phyloP scores from a whole-genome alignment of 2,113 vertebrate species.

The Dinomys branickii region DNA sequence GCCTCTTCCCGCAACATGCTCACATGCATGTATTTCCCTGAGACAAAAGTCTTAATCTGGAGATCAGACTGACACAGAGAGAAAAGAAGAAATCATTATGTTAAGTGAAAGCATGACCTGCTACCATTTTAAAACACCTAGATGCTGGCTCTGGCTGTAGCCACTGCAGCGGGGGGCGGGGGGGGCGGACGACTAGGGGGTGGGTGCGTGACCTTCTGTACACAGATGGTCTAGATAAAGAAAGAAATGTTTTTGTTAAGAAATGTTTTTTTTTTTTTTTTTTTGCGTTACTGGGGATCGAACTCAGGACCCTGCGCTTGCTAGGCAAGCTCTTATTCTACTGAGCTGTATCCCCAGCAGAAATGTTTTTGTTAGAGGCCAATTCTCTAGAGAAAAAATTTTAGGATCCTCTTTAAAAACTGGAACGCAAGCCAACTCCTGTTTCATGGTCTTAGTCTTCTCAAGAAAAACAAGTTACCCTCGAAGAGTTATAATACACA shows the following conservation, averaged over 20 bases:
- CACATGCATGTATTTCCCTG: neutral
- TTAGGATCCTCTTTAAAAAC: conserved; percentile 5
- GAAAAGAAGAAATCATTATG: neutral
- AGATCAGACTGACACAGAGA: neutral
- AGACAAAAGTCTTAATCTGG: neutral
- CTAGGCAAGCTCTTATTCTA: no score
- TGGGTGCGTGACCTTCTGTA: no score
- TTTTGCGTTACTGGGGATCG: no score
- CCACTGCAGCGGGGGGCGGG: neutral
- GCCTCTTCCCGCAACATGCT: neutral
- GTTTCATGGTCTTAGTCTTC: neutral
- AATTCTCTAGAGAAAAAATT: neutral
- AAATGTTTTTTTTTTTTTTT: no score
- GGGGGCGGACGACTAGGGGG: no score
- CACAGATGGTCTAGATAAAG: neutral
- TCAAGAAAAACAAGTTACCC: conserved; percentile 26
- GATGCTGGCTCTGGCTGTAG: neutral
- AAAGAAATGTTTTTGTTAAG: neutral
- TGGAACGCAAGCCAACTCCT: neutral
- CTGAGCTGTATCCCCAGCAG: no score
- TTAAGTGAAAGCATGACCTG: neutral
- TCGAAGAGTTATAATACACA: neutral
- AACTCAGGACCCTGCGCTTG: no score
- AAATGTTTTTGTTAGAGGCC: neutral
- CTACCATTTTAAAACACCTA: neutral